Conservation (phyloP, 1,140 invertebrate species). For the Calycopis cecrops region DNA sequence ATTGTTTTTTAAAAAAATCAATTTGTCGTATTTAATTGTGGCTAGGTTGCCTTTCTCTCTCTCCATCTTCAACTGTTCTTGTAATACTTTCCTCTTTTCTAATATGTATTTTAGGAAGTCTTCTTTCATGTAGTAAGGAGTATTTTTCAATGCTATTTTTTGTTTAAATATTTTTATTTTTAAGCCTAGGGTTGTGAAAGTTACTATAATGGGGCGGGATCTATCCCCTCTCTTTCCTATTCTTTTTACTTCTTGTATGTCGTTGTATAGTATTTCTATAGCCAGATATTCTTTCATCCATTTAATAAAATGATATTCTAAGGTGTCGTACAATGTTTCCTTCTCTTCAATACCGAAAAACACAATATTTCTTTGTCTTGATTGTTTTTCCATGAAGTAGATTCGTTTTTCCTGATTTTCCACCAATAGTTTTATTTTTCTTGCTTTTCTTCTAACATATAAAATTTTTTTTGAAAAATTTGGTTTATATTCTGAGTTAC, state of each 20-base stretch:
- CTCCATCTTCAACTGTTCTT: constrained; percentile 13
- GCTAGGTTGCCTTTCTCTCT: constrained; percentile 17
- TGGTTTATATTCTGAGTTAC: constrained; percentile 25
- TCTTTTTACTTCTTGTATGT: constrained; percentile 20
- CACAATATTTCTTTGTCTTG: too few relatives aligned
- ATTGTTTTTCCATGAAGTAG: constrained; percentile 25
- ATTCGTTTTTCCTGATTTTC: constrained; percentile 29
- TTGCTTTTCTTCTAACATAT: constrained; percentile 23
- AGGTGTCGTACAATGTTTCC: constrained; percentile 17
- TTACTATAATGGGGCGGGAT: too few relatives aligned
- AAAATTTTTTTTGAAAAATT: constrained; percentile 21
- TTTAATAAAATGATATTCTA: constrained; percentile 13
- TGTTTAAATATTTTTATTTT: too few relatives aligned
- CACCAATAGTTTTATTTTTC: too few relatives aligned
- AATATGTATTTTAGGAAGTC: too few relatives aligned
- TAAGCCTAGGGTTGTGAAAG: too few relatives aligned
- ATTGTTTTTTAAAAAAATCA: background rate
- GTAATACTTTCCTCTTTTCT: too few relatives aligned
- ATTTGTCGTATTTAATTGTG: constrained; percentile 17
- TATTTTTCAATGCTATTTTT: too few relatives aligned
- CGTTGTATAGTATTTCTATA: constrained; percentile 3
- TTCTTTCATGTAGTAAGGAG: too few relatives aligned
- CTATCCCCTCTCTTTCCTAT: too few relatives aligned
- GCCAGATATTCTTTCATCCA: constrained; percentile 11
- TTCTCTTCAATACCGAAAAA: constrained; percentile 23